Conservation (phyloP, 2,888 invertebrate species). For the Desoria tigrina region DNA sequence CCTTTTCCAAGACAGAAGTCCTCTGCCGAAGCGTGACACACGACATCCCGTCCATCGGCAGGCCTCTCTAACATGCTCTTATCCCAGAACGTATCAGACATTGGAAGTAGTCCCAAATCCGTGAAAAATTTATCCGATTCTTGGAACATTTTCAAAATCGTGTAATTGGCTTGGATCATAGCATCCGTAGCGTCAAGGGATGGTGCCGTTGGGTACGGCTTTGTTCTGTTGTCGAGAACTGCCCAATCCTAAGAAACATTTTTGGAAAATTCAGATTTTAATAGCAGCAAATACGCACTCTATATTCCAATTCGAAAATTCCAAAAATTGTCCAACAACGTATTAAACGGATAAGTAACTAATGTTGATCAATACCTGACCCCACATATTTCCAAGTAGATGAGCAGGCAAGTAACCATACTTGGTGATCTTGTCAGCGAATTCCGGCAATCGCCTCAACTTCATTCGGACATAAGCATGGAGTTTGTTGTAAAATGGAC, state of each 20-base stretch:
- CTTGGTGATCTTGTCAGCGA: conserved; percentile 53
- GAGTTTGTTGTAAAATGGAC: conserved; percentile 77
- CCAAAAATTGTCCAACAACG: too few relatives aligned
- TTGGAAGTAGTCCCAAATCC: conserved; percentile 75
- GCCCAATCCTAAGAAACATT: conserved; percentile 62
- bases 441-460: conserved; percentile 59
- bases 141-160: conserved; percentile 45
- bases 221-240: conserved; percentile 70
- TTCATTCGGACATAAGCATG: conserved; percentile 78
- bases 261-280: neutral
- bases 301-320: neutral
- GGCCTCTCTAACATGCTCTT: conserved; percentile 78
- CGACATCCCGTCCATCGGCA: conserved; percentile 63
- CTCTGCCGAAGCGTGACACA: conserved; percentile 45
- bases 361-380: conserved; percentile 61
- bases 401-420: conserved; percentile 54
- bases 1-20: conserved; percentile 48
- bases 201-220: conserved; percentile 72
- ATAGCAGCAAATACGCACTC: neutral
- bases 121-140: conserved; percentile 78
- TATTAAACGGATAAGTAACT: neutral
- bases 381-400: conserved; percentile 73
- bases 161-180: conserved; percentile 62
- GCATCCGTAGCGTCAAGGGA: conserved; percentile 75
- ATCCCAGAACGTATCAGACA: conserved; percentile 83